Conservation (phyloP, 2,797 vertebrate species). For the Sebastiscus albofasciatus region DNA sequence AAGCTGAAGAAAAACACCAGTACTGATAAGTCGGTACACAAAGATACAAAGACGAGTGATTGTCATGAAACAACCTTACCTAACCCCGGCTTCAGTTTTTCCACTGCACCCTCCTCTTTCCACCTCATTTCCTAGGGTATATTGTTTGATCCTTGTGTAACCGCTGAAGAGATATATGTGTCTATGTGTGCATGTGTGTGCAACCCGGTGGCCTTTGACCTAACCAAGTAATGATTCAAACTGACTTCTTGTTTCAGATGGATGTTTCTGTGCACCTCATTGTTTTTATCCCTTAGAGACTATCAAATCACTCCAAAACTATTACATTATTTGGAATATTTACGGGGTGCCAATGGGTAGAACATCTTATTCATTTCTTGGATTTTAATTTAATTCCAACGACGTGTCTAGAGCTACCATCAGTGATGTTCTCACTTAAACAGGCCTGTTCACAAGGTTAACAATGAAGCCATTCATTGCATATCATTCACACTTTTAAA, state of each 20-base stretch:
- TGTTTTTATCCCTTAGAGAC: not conserved
- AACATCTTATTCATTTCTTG: not conserved
- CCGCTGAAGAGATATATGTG: not conserved
- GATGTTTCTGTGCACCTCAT: not conserved
- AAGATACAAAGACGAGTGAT: not conserved
- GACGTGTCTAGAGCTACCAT: not conserved
- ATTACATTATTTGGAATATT: not conserved
- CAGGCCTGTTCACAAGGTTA: not conserved
- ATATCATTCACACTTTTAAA: not conserved
- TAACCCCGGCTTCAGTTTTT: not conserved
- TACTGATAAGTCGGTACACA: not conserved
- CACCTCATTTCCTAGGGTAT: not conserved
- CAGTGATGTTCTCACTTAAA: not conserved
- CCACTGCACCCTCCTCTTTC: not conserved
- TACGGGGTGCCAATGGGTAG: not conserved
- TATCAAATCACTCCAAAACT: not conserved
- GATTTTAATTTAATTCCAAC: not conserved
- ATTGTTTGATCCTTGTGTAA: slow-evolving; percentile 6
- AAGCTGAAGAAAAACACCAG: not conserved
- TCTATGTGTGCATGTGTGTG: not conserved
- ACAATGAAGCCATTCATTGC: not conserved
- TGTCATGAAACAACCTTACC: not conserved
- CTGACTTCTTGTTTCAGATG: not conserved
- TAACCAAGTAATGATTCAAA: not conserved
- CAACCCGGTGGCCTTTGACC: not conserved